Evolutionary conservation across 2,113 vertebrate species (phyloP).

Genomic region (Rhadina sibilatrix): DNA sequence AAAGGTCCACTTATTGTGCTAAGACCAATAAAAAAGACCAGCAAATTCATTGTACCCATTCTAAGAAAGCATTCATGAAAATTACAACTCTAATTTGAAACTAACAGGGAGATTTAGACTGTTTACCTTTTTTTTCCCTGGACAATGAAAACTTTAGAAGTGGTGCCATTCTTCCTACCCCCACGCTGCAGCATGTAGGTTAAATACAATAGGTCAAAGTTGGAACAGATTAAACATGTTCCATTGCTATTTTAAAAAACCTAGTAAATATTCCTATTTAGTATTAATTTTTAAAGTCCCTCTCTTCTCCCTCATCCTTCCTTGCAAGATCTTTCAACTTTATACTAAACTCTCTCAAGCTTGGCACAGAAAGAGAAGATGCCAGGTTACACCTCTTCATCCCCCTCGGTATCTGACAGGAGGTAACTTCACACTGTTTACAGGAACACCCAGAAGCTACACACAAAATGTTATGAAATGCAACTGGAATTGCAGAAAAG

Average conservation of each 20-base stretch:
- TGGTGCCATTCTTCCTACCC: background rate
- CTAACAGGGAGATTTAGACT: background rate
- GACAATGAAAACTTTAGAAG: background rate
- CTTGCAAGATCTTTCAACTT: background rate
- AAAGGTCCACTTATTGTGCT: background rate
- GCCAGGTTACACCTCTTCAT: background rate
- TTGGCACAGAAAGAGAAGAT: background rate
- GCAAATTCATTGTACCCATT: background rate
- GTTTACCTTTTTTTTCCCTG: background rate
- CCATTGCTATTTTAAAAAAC: background rate
- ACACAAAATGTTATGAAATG: background rate
- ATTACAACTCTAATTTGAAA: background rate
- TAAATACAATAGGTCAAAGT: background rate
- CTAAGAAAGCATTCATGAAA: background rate
- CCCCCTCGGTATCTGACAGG: background rate
- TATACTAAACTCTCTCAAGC: background rate
- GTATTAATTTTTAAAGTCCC: background rate
- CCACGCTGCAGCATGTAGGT: background rate
- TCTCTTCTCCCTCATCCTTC: background rate
- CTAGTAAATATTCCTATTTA: background rate
- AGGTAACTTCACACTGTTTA: background rate
- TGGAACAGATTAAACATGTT: background rate
- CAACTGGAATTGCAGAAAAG: background rate
- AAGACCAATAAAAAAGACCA: background rate
- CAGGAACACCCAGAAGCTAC: background rate